These are phyloP conservation scores for Bombyx mandarina DNA, from an alignment of 1,140 invertebrate genomes.

Conservation along the genomic window DNA sequence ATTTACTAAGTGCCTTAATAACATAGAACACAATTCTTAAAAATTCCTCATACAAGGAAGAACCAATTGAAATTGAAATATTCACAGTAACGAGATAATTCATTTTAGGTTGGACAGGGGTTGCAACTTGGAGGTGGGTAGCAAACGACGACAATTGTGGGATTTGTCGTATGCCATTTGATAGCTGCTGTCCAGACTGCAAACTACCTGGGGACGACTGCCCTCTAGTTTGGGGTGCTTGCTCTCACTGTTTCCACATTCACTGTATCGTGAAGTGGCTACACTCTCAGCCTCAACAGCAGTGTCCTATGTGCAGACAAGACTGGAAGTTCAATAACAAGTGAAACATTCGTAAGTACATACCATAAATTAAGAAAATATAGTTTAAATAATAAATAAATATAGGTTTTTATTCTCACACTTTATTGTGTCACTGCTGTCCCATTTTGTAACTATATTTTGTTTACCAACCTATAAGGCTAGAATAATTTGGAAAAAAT, in stretches of 20 bases:
- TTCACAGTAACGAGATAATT: neutral
- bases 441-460: too few species aligned
- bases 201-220: constrained; percentile 98
- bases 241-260: constrained; percentile 99
- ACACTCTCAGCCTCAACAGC: constrained; percentile 95
- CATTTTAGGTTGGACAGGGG: constrained; percentile 88
- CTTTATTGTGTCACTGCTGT: too few species aligned
- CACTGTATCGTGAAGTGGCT: constrained; percentile 99
- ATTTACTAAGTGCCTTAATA: too few species aligned
- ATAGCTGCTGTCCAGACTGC: constrained; percentile 98
- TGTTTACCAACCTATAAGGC: too few species aligned
- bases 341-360: constrained; percentile 35
- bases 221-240: constrained; percentile 98
- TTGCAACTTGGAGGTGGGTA: constrained; percentile 98
- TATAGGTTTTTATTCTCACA: too few species aligned
- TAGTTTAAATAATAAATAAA: constrained; percentile 10
- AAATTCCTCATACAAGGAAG: too few species aligned
- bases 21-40: too few species aligned
- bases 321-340: constrained; percentile 97
- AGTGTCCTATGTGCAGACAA: constrained; percentile 99
- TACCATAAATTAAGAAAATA: neutral
- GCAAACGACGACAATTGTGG: constrained; percentile 99
- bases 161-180: constrained; percentile 99
- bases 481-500: too few species aligned
- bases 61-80: too few species aligned